Evolutionary conservation across 35 echinoderm and acorn worm species (phyloP), one percentile per base, ranked within the genome.

Genomic region (Anneissia japonica): DNA sequence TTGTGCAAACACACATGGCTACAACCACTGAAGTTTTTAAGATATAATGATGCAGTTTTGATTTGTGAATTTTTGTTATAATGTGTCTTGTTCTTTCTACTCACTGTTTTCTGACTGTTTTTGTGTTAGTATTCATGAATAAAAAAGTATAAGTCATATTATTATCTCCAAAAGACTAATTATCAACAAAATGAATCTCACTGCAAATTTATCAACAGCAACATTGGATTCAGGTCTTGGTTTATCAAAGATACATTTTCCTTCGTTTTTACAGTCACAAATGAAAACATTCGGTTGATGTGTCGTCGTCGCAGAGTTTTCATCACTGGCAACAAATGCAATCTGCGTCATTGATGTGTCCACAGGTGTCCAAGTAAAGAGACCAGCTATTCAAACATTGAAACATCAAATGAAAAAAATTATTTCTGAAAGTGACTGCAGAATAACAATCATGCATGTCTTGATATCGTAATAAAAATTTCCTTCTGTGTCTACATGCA

Each of bases 181-280:
- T n/a, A n/a, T n/a, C n/a, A n/a, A n/a, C n/a, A n/a, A 21, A 31
- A 55, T 4, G 0, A 32, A 35, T 40, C 91, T 93, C 85, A 93
- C 91, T 0, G 86, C 81, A 89, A 93, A 93, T 81, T 85, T 93
- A 31, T 93, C 30, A n/a, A 46, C 19, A 46, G 79, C 64, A 74
- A 92, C 17, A 31, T 79, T 38, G 37, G 35, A 37, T 35, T 76
- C 91, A 34, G 81, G 73, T 30, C 55, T 86, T 0, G 84, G 23
- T 40, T 30, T 39, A 36, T 82, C 75, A 30, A 90, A 94, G 35
- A 87, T 34, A 38, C 92, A 94, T 13, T 23, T 40, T 17, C 92
- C 92, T 17, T 32, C 64, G 23, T 88, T 88, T 17, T 75, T 74
- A 74, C 92, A 94, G 12, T 87, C 26, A 37, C 92, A 94, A 29